Evolutionary conservation across 2,797 vertebrate genomes (phyloP), one percentile per base, ranked within the genome.

Genomic region (Clarias fuscus): DNA sequence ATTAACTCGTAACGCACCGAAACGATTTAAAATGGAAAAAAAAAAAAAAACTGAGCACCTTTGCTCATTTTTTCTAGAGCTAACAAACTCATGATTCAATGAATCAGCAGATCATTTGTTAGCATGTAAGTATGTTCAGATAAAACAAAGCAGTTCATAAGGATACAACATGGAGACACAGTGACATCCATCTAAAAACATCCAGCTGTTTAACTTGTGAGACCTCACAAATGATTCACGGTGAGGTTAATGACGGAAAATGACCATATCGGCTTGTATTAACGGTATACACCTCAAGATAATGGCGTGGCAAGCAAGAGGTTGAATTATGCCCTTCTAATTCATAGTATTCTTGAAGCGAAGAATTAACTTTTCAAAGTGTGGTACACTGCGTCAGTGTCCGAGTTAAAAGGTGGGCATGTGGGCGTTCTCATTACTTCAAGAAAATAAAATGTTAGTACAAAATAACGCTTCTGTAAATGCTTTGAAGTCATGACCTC

Each of bases 181-280:
- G 67, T 70, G 30, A 71, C 37, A 24, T 71, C 70, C 70, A 40
- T 33, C 68, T 71, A 22, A 72, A n/a, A 73, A n/a, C 40, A 73
- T 48, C 22, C 24, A 24, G 30, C 14, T 75, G 43, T 53, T 72
- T 43, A 40, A 20, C 20, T 20, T 72, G 33, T 43, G 33, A 22
- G 43, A 8, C 37, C 8, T 43, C 18, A 37, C 17, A 43, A 22
- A 3, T 72, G 33, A 24, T 43, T 43, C 43, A 72, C 40, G 24
- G n/a, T n/a, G 2, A 56, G 30, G 27, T 15, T n/a, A 11, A 15
- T 56, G 22, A 53, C 2, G 40, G 22, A 75, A 75, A n/a, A 75
- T 27, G 48, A 76, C 56, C 27, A 17, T 18, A 10, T 15, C 17
- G n/a, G 24, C n/a, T 27, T 30, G 53, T 20, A 76, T 56, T 14